A percentile compares a stretch with the other conserved stretches of the same genome.
Evolutionary conservation across 2,113 vertebrate species (phyloP).

Genomic region (Gallinago undulata): DNA sequence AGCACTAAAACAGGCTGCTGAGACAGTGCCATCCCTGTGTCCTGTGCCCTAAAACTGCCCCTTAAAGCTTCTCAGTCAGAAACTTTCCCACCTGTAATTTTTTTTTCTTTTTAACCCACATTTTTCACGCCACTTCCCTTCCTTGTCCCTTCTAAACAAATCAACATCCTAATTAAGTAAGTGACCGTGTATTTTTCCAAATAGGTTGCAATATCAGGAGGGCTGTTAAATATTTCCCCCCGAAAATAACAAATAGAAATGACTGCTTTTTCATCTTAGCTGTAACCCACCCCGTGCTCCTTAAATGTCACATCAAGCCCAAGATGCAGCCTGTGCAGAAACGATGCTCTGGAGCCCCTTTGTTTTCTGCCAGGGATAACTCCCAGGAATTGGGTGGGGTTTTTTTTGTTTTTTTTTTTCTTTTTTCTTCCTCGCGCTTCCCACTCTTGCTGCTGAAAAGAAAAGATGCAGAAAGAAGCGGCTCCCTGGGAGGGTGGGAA

Average conservation of each 20-base stretch:
- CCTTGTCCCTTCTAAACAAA: neutral
- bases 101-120: neutral
- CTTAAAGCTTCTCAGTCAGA: neutral
- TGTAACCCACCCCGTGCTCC: neutral
- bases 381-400: no score
- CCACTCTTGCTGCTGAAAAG: neutral
- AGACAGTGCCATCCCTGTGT: rapidly evolving
- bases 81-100: neutral
- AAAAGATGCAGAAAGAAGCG: neutral
- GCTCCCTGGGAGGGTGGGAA: neutral
- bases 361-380: neutral
- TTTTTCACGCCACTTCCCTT: neutral
- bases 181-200: rapidly evolving
- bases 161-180: neutral
- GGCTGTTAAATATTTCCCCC: neutral
- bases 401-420: neutral
- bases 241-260: neutral
- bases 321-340: neutral
- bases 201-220: neutral
- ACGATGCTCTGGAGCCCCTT: neutral
- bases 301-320: rapidly evolving
- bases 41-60: neutral
- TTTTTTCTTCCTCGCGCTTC: neutral
- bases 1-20: neutral
- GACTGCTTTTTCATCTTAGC: neutral